These are phyloP conservation scores for Drosophila nasuta DNA, from an alignment of 1,140 invertebrate species.

Conservation along the genomic window DNA sequence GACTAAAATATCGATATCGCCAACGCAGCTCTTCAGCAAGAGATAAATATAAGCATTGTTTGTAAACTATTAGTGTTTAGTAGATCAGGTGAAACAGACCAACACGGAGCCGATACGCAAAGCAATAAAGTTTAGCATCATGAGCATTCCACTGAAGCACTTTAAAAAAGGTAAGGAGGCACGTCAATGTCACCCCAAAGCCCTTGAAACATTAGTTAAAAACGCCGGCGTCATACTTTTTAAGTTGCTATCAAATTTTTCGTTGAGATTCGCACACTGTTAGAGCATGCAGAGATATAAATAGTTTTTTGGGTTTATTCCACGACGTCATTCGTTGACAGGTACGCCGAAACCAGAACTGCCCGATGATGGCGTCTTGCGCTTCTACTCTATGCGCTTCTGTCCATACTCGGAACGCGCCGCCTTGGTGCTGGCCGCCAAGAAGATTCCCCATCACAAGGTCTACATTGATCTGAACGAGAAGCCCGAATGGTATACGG, in stretches of 20 bases:
- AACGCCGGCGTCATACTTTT: neutral
- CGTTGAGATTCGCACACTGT: constrained; percentile 15
- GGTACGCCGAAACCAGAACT: constrained; percentile 88
- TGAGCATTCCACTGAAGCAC: constrained; percentile 60
- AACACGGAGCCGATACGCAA: constrained; percentile 2
- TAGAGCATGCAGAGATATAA: constrained; percentile 16
- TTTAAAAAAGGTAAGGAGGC: constrained; percentile 68
- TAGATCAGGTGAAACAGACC: neutral
- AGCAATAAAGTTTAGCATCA: constrained; percentile 8
- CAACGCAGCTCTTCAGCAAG: neutral
- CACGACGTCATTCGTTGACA: constrained; percentile 74
- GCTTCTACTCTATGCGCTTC: constrained; percentile 95
- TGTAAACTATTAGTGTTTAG: neutral
- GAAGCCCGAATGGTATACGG: constrained; percentile 93
- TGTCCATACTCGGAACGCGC: constrained; percentile 95
- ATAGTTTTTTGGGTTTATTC: constrained; percentile 39
- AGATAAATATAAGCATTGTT: constrained; percentile 14
- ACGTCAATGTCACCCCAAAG: constrained; percentile 17
- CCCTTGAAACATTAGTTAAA: constrained; percentile 13
- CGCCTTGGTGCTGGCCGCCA: constrained; percentile 92
- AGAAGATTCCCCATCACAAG: constrained; percentile 93
- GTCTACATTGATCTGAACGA: constrained; percentile 93
- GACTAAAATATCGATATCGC: no score
- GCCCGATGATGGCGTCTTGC: constrained; percentile 88
- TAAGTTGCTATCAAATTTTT: constrained; percentile 11